Percentiles rank a stretch among this genome's conserved stretches.
Evolutionary conservation across 2,888 invertebrate genomes (phyloP).

Genomic region (Synanthedon tipuliformis): DNA sequence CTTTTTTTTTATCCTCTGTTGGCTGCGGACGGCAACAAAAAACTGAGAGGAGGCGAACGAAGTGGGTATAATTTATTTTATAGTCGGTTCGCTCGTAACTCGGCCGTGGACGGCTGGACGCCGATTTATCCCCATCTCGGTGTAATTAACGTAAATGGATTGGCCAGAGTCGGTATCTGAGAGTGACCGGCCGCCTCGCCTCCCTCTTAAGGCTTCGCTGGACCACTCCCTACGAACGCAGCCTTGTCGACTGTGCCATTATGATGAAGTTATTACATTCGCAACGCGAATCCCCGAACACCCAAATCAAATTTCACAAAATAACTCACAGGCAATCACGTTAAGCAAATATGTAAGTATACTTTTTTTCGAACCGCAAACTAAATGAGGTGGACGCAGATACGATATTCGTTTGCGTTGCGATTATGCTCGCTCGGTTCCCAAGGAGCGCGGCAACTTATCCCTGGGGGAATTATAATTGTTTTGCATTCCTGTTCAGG

Average conservation of each 20-base stretch:
- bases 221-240: slow-evolving; percentile 28
- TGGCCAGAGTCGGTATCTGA: slow-evolving; percentile 48
- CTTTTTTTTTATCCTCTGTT: slow-evolving; percentile 54
- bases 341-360: slow-evolving; percentile 27
- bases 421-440: slow-evolving; percentile 51
- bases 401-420: slow-evolving; percentile 20
- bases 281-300: neutral
- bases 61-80: slow-evolving; percentile 72
- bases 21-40: slow-evolving; percentile 59
- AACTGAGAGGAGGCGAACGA: slow-evolving; percentile 67
- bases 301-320: neutral
- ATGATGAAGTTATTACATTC: neutral
- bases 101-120: slow-evolving; percentile 67
- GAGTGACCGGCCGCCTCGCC: slow-evolving; percentile 33
- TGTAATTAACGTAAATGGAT: slow-evolving; percentile 70
- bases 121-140: slow-evolving; percentile 67
- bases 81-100: slow-evolving; percentile 69
- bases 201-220: slow-evolving; percentile 16
- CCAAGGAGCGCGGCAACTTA: slow-evolving; percentile 49
- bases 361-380: slow-evolving; percentile 45
- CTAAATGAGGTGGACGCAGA: slow-evolving; percentile 44
- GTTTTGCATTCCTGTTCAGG: slow-evolving; percentile 68
- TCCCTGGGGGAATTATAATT: slow-evolving; percentile 66
- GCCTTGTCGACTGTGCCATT: neutral
- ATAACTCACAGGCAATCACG: slow-evolving; percentile 32